These are phyloP conservation scores for Arnoldichthys spilopterus DNA, from an alignment of 2,797 vertebrate species.

Conservation along the genomic window DNA sequence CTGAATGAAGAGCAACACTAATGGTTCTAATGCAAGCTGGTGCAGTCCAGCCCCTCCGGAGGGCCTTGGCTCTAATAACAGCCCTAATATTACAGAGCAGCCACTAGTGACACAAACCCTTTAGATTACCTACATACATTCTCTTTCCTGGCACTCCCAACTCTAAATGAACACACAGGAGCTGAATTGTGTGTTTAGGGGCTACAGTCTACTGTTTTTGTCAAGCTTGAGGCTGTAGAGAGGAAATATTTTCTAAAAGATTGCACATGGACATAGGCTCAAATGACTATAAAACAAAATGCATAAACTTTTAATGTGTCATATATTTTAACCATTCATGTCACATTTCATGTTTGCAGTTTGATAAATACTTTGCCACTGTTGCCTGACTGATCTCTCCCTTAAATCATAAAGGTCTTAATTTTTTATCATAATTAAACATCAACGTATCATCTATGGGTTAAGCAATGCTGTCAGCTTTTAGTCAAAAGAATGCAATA, in stretches of 20 bases:
- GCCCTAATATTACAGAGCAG: conserved; percentile 52
- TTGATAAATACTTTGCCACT: no score
- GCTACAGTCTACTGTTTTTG: conserved; percentile 28
- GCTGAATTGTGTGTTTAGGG: conserved; percentile 31
- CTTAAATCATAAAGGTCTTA: conserved; percentile 49
- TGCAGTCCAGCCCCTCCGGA: conserved; percentile 37
- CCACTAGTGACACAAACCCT: conserved; percentile 50
- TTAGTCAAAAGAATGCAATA: conserved; percentile 57
- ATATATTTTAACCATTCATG: neutral
- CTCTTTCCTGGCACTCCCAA: conserved; percentile 27
- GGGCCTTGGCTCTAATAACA: conserved; percentile 60
- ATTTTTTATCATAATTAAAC: conserved; percentile 51
- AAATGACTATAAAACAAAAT: neutral
- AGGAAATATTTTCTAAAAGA: neutral
- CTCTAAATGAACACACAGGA: conserved; percentile 42
- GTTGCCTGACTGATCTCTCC: no score
- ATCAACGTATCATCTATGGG: conserved; percentile 53
- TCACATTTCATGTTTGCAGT: conserved; percentile 18
- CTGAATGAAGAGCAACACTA: conserved; percentile 57
- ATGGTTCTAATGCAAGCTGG: conserved; percentile 58
- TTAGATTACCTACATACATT: conserved; percentile 49
- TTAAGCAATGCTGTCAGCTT: conserved; percentile 61
- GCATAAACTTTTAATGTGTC: neutral
- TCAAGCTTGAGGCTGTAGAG: conserved; percentile 28
- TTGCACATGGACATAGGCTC: neutral